These are phyloP conservation scores for Amphiprion clarkii DNA, from an alignment of 2,797 vertebrate genomes.

Conservation along the genomic window DNA sequence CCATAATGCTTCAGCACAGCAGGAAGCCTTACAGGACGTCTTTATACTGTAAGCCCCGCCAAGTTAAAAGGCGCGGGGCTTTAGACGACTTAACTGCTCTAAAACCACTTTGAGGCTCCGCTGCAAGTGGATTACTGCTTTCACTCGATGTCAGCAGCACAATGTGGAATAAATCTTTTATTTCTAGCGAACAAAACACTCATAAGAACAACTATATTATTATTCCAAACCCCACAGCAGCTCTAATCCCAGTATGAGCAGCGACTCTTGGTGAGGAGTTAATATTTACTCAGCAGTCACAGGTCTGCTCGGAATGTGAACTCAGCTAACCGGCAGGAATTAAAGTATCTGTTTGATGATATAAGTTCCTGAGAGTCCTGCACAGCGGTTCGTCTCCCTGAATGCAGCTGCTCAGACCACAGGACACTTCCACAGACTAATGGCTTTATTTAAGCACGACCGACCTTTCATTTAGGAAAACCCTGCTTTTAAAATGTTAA, in stretches of 20 bases:
- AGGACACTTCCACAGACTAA: slow-evolving; percentile 42
- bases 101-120: slow-evolving; percentile 6
- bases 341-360: too few species aligned
- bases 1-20: slow-evolving; percentile 17
- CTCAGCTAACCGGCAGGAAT: not conserved
- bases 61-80: slow-evolving; percentile 28
- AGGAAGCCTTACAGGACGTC: not conserved
- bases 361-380: not conserved
- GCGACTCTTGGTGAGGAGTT: not conserved
- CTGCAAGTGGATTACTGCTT: slow-evolving; percentile 29
- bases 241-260: not conserved
- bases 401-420: slow-evolving; percentile 34
- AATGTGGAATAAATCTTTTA: slow-evolving; percentile 15
- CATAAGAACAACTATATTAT: not conserved
- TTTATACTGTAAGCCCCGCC: slow-evolving; percentile 4
- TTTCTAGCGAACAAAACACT: slow-evolving; percentile 8
- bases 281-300: not conserved
- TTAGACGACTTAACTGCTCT: slow-evolving; percentile 31
- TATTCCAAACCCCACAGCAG: not conserved
- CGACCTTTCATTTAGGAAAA: not conserved
- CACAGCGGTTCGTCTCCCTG: not conserved
- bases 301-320: slow-evolving; percentile 9
- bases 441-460: slow-evolving; percentile 35
- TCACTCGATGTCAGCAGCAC: not conserved
- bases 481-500: slow-evolving; percentile 8